These are phyloP conservation scores for Neopelma chrysocephalum DNA, from an alignment of 2,797 vertebrate genomes.

Conservation along the genomic window DNA sequence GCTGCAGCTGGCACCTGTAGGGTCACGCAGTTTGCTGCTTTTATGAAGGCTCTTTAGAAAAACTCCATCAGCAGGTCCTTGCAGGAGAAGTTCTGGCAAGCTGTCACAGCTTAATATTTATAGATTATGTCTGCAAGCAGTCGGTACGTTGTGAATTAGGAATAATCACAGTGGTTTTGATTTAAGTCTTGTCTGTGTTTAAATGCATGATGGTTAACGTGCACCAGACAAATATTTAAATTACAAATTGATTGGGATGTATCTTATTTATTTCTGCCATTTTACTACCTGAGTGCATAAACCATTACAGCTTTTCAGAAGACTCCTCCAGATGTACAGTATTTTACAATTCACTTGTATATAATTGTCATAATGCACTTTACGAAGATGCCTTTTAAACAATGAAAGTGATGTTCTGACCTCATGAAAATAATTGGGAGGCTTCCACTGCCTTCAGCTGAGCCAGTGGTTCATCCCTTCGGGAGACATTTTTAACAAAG, in stretches of 20 bases:
- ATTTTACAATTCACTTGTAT: not conserved
- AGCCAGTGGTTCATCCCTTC: not conserved
- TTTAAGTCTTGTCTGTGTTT: not conserved
- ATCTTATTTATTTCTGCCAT: not conserved
- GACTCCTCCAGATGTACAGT: not conserved
- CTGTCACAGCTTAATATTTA: not conserved
- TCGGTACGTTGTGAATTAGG: not conserved
- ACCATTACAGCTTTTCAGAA: not conserved
- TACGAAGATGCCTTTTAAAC: not conserved
- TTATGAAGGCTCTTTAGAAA: not conserved
- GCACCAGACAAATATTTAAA: not conserved
- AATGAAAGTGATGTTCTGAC: not conserved
- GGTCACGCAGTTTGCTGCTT: not conserved
- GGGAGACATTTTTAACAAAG: not conserved
- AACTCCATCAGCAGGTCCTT: not conserved
- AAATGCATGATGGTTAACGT: not conserved
- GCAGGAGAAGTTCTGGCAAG: not conserved
- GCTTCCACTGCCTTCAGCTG: not conserved
- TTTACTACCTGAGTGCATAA: not conserved
- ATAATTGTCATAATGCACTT: too few species aligned
- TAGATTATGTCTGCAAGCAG: not conserved
- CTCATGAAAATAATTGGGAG: not conserved
- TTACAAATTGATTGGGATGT: not conserved
- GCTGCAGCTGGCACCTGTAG: slow-evolving; percentile 8
- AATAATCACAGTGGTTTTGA: not conserved